These are phyloP conservation scores for Sterna hirundo DNA, from an alignment of 2,113 vertebrate genomes.

Conservation along the genomic window DNA sequence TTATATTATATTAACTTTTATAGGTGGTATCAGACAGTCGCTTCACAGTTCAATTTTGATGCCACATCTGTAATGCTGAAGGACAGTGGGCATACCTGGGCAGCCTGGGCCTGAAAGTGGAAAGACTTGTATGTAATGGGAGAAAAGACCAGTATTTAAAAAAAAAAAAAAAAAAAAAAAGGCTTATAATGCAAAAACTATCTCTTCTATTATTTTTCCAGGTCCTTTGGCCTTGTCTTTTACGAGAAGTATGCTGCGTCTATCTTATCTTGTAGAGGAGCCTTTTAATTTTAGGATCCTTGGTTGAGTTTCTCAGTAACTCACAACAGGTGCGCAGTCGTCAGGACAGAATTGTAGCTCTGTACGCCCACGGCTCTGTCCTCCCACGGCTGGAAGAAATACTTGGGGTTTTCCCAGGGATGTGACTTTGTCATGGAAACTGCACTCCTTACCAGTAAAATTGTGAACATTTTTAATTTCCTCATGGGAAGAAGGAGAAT, in stretches of 20 bases:
- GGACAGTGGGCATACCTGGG: neutral
- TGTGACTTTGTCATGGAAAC: constrained; percentile 49
- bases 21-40: neutral
- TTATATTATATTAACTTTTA: neutral
- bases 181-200: neutral
- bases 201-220: neutral
- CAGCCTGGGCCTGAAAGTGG: neutral
- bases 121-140: neutral
- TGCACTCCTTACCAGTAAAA: neutral
- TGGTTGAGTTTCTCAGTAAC: neutral
- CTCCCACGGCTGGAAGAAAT: neutral
- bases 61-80: neutral
- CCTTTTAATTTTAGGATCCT: neutral
- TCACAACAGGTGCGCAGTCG: neutral
- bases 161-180: neutral
- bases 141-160: neutral
- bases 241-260: neutral
- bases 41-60: neutral
- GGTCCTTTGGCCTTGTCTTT: neutral
- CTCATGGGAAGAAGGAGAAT: neutral
- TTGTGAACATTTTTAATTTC: constrained; percentile 23
- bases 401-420: constrained; percentile 4
- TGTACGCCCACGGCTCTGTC: neutral
- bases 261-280: neutral
- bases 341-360: neutral